A percentile compares a stretch with the other conserved stretches of the same genome.
These are phyloP conservation scores for Drosophila aldrichi DNA, from an alignment of 2,888 invertebrate genomes.

Conservation along the genomic window DNA sequence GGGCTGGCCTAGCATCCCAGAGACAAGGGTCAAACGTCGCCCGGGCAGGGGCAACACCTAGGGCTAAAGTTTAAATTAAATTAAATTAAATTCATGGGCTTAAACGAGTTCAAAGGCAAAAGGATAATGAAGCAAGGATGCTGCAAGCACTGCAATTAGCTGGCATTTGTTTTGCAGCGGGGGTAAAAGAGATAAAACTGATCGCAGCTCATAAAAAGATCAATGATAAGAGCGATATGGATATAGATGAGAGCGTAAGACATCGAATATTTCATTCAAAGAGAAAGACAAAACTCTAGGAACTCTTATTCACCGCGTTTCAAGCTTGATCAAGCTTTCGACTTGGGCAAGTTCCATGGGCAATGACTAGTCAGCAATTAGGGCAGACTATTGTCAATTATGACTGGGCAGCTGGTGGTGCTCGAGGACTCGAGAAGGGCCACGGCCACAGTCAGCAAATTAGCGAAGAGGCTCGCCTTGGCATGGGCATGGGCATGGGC, in stretches of 20 bases:
- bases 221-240: slow-evolving; percentile 14
- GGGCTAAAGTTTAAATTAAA: slow-evolving; percentile 77
- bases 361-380: slow-evolving; percentile 76
- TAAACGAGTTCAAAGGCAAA: slow-evolving; percentile 64
- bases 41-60: slow-evolving; percentile 39
- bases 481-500: slow-evolving; percentile 24
- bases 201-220: slow-evolving; percentile 19
- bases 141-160: slow-evolving; percentile 52
- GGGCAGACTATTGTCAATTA: slow-evolving; percentile 59
- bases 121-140: slow-evolving; percentile 49
- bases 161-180: slow-evolving; percentile 38
- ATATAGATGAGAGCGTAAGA: background rate
- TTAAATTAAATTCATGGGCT: slow-evolving; percentile 74
- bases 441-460: slow-evolving; percentile 48
- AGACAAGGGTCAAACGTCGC: slow-evolving; percentile 66
- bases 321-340: slow-evolving; percentile 6
- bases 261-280: background rate
- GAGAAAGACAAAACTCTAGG: background rate
- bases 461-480: slow-evolving; percentile 47
- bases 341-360: slow-evolving; percentile 30
- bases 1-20: slow-evolving; percentile 36
- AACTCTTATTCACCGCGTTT: no score
- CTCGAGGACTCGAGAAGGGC: slow-evolving; percentile 19
- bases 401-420: slow-evolving; percentile 56
- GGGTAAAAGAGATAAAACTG: slow-evolving; percentile 11